These are phyloP conservation scores for Malacoraja senta DNA, from an alignment of 2,797 vertebrate genomes.

Conservation along the genomic window DNA sequence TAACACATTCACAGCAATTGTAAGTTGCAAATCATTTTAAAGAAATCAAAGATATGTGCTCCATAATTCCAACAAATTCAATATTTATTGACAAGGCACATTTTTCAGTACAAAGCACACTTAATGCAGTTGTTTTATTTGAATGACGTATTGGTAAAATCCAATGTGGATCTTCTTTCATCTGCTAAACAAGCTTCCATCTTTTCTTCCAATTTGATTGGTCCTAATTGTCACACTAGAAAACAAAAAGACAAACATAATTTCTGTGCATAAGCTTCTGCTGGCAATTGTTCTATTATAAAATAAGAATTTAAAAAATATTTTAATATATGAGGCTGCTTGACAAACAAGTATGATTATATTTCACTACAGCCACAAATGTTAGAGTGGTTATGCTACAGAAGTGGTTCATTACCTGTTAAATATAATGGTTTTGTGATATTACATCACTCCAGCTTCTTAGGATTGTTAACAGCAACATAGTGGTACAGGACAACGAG, in stretches of 20 bases:
- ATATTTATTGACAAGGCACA: slow-evolving; percentile 35
- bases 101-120: slow-evolving; percentile 8
- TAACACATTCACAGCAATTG: not conserved
- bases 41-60: not conserved
- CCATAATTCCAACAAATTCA: not conserved
- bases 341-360: not conserved
- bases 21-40: not conserved
- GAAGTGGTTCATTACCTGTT: not conserved
- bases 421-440: not conserved
- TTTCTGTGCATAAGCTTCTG: not conserved
- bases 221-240: slow-evolving; percentile 42
- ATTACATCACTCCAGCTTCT: slow-evolving; percentile 74
- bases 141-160: not conserved
- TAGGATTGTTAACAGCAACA: slow-evolving; percentile 95
- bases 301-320: not conserved
- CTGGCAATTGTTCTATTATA: not conserved
- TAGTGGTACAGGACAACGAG: slow-evolving; percentile 93
- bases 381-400: not conserved
- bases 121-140: not conserved
- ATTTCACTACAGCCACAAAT: too few relatives aligned
- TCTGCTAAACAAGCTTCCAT: not conserved
- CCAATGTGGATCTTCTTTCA: not conserved
- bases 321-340: not conserved
- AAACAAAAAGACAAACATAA: slow-evolving; percentile 8
- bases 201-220: slow-evolving; percentile 32